Evolutionary conservation across 2,888 invertebrate species (phyloP), one percentile per base, ranked within the genome.

Genomic region (Tenthredo amoena): DNA sequence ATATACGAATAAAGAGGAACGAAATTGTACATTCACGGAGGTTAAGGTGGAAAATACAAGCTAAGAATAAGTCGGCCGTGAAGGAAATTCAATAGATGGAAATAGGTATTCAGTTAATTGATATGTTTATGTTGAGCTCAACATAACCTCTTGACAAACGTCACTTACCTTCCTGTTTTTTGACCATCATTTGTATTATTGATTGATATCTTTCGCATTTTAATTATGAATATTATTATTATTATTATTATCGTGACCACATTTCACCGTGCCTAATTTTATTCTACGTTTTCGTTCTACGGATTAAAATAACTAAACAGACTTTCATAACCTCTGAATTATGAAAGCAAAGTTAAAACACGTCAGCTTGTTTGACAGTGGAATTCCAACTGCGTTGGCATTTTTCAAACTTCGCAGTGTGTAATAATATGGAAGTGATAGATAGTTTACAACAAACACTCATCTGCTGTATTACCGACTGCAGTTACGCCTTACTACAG

Each of bases 131-230:
- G 12, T 43, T 37, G 18, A 50, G 7, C 62, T 40, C 40, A 71
- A 72, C 83, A 84, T 87, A 86, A 85, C 85, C 85, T 85, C 10
- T 18, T 21, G 1, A 77, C 71, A 82, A 87, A 77, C 65, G 47
- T 65, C 47, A 83, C 50, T 87, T 90, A 92, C 91, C 91, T 90
- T 89, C 87, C 88, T 47, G 87, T 85, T 87, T 89, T 91, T 26
- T 89, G 87, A 40, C 88, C 87, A 68, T 91, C 91, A 86, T 88
- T 88, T 71, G 85, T 68, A 68, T 85, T 88, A 79, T 86, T 89
- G 83, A 87, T 86, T n/a, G 91, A 90, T 88, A 91, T 92, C 87
- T 91, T 91, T 86, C 90, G 88, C 91, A 91, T 91, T 87, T 87
- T 90, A 77, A 71, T 68, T 91, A 86, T 87, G 89, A 72, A 65